Base-by-base conservation (phyloP, 2,797 vertebrate species). In the Eupleurogrammus muticus region DNA sequence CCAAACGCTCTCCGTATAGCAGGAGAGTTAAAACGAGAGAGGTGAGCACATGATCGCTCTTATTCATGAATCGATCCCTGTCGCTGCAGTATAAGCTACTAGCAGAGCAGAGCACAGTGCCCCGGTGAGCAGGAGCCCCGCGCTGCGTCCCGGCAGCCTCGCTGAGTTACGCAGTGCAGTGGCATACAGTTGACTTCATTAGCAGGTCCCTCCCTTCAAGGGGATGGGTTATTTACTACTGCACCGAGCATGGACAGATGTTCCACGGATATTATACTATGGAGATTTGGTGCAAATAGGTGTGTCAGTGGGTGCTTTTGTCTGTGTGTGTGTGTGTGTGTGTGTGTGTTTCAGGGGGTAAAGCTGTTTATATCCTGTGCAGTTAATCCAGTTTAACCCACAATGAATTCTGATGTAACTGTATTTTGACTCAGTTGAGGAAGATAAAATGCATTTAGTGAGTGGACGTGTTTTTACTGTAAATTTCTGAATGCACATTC, bases 121-220 rank as follows among this genome's bases (percentile, higher is more conserved):
- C 74, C 77, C 16, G 69, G 77, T 75, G 82, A 79, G 85, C 59
- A 54, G 73, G 70, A 86, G 83, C 56, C 73, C 68, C 32, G 20
- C 38, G 82, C 77, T 87, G 87, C 67, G 69, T 84, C 75, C 75
- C 78, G 56, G 66, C 64, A 80, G 71, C 75, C 55, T 80, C 70
- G 3, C 10, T 80, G 79, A 90, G 84, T 89, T 92, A 89, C 87
- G 85, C 88, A 90, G 74, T 92, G 90, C 90, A 88, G 88, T 89
- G 76, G 87, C 89, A 90, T 84, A 84, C 81, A 82, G 82, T 90
- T 79, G 87, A 87, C 88, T 91, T 89, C 84, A 87, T 90, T 91
- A 92, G 85, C 73, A 77, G 81, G 75, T 83, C 83, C 85, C 90
- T 84, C 79, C 85, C 83, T 90, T 73, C 24, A 57, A 76, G 52